A percentile compares a stretch with the other conserved stretches of the same genome.
phyloP scores from a whole-genome alignment of 2,113 vertebrate genomes.

The Bothrops jararaca region DNA sequence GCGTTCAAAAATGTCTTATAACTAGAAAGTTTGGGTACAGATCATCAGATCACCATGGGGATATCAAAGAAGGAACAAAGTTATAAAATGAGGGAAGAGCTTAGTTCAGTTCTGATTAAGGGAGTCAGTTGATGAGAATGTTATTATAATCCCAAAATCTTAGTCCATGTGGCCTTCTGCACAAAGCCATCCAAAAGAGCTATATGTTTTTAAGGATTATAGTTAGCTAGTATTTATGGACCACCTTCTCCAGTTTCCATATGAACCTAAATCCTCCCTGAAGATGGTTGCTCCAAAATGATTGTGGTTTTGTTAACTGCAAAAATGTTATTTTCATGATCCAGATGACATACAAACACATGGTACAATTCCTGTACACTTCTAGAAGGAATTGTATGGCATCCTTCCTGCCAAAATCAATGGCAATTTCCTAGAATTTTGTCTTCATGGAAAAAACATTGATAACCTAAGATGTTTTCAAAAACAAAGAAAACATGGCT shows the following conservation, averaged over 20 bases:
- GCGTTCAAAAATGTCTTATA: neutral
- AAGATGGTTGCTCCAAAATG: neutral
- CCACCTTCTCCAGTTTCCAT: neutral
- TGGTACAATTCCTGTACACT: neutral
- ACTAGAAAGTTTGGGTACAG: neutral
- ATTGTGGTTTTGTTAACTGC: neutral
- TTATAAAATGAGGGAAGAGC: neutral
- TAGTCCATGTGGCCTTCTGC: neutral
- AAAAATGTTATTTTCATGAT: neutral
- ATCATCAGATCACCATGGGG: neutral
- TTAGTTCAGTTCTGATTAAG: rapidly evolving
- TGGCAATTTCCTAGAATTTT: neutral
- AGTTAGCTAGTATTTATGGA: neutral
- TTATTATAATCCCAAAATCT: slow-evolving; percentile 6
- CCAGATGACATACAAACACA: neutral
- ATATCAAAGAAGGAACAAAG: rapidly evolving
- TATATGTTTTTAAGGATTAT: neutral
- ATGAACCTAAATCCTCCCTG: neutral
- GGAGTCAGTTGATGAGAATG: neutral
- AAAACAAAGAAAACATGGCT: neutral
- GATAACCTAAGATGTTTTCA: neutral
- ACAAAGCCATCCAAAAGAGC: neutral
- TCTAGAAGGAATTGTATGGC: neutral
- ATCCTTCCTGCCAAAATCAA: neutral
- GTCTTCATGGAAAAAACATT: neutral